Conservation (phyloP, 2,888 invertebrate genomes). For the Heliconius charithonia region DNA sequence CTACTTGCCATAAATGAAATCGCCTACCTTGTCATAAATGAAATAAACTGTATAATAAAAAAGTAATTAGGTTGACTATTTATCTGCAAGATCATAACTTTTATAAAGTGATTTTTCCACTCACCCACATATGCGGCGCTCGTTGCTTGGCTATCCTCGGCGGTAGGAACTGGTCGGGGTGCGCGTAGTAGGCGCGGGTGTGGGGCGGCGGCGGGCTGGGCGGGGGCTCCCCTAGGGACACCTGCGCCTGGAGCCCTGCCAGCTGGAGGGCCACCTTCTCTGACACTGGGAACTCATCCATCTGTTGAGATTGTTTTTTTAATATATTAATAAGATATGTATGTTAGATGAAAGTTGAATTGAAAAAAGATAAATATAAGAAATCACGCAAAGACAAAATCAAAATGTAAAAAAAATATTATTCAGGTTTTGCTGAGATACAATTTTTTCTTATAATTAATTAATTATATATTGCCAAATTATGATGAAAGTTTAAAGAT, state of each 20-base stretch:
- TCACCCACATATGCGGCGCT: constrained; percentile 92
- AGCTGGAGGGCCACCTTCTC: constrained; percentile 97
- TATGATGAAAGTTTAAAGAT: background rate
- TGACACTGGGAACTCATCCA: constrained; percentile 97
- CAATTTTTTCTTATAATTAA: background rate
- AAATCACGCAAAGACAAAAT: background rate
- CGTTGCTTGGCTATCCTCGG: constrained; percentile 90
- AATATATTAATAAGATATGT: background rate
- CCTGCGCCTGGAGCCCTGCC: constrained; percentile 97
- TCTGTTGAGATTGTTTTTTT: constrained; percentile 73
- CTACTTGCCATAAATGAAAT: background rate
- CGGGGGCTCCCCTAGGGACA: constrained; percentile 93
- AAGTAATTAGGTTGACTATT: too few relatives aligned
- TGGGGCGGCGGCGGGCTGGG: constrained; percentile 88
- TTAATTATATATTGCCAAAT: background rate
- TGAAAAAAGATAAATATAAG: background rate
- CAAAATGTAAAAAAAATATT: background rate
- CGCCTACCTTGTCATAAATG: too few relatives aligned
- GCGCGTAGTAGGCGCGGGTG: constrained; percentile 93
- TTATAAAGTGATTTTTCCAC: constrained; percentile 47
- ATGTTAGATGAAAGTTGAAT: too few relatives aligned
- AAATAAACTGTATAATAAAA: too few relatives aligned
- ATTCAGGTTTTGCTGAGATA: background rate
- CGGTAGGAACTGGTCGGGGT: constrained; percentile 96
- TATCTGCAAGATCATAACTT: too few relatives aligned